Evolutionary conservation across 2,113 vertebrate species (phyloP).

Genomic region (Morone chrysops): DNA sequence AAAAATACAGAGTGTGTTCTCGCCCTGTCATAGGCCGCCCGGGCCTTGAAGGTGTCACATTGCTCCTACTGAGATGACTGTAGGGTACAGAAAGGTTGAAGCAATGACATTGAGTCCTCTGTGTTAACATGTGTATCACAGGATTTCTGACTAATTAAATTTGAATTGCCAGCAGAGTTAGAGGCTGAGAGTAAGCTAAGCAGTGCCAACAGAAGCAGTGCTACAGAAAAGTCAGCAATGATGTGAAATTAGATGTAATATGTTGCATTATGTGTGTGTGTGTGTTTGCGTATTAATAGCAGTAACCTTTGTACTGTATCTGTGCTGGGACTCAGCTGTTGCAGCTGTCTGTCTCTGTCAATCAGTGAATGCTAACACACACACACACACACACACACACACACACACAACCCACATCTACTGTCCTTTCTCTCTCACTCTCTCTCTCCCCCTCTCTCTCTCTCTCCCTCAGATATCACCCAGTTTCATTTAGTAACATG

Average conservation of each 20-base stretch:
- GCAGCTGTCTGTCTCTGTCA: constrained; percentile 75
- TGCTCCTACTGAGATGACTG: constrained; percentile 53
- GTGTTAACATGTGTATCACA: neutral
- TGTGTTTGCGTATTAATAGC: constrained; percentile 77
- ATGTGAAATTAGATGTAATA: constrained; percentile 23
- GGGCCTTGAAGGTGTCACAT: constrained; percentile 67
- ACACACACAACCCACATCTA: constrained; percentile 14
- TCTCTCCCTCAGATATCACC: neutral
- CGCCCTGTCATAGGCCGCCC: constrained; percentile 28
- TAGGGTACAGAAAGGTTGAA: constrained; percentile 36
- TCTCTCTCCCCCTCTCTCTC: too few species aligned
- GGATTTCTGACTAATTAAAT: neutral
- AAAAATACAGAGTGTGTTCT: constrained; percentile 49
- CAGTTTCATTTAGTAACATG: neutral
- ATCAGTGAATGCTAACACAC: constrained; percentile 54
- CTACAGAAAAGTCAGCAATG: constrained; percentile 15
- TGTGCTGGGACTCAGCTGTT: constrained; percentile 78
- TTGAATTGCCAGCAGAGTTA: neutral
- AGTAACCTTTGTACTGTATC: constrained; percentile 76
- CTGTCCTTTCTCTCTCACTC: neutral
- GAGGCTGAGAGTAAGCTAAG: neutral
- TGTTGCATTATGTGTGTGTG: constrained; percentile 18
- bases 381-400: constrained; percentile 21
- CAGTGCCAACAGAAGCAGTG: neutral
- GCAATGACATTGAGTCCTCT: constrained; percentile 1